A percentile compares a stretch with the other conserved stretches of the same genome.
phyloP scores from a whole-genome alignment of 2,113 vertebrate genomes.

The Entelurus aequoreus region DNA sequence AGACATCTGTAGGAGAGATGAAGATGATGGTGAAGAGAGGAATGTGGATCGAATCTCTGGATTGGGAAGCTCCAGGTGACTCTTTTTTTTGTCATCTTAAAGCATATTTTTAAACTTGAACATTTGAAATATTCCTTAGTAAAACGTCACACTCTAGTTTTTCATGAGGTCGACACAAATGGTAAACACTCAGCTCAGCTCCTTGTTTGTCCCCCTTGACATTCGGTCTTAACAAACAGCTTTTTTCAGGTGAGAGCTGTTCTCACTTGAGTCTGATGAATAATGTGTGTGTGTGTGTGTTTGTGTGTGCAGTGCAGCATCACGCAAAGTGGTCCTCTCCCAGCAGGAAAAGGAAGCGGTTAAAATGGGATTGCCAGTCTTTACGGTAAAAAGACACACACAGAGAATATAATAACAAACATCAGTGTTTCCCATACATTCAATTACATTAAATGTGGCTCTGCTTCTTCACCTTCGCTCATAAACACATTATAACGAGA shows the following conservation, averaged over 20 bases:
- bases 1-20: constrained; percentile 85
- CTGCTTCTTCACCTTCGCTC: no score
- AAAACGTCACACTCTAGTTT: background rate
- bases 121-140: no score
- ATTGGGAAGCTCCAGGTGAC: constrained; percentile 85
- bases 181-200: background rate
- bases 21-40: constrained; percentile 75
- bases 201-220: constrained; percentile 11
- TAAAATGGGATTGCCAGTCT: constrained; percentile 86
- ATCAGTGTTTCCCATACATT: no score
- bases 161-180: background rate
- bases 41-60: constrained; percentile 85
- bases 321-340: constrained; percentile 80
- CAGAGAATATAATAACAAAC: background rate
- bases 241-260: background rate
- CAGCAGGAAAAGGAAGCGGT: constrained; percentile 86
- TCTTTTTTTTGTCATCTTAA: background rate
- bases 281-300: constrained; percentile 8
- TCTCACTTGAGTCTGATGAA: constrained; percentile 16
- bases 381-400: constrained; percentile 73
- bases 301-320: constrained; percentile 65
- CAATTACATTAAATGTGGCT: no score
- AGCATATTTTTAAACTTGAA: background rate
- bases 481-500: no score
- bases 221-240: background rate